These are phyloP conservation scores for Aselliscus stoliczkanus DNA, from an alignment of 2,797 vertebrate genomes.

Conservation along the genomic window DNA sequence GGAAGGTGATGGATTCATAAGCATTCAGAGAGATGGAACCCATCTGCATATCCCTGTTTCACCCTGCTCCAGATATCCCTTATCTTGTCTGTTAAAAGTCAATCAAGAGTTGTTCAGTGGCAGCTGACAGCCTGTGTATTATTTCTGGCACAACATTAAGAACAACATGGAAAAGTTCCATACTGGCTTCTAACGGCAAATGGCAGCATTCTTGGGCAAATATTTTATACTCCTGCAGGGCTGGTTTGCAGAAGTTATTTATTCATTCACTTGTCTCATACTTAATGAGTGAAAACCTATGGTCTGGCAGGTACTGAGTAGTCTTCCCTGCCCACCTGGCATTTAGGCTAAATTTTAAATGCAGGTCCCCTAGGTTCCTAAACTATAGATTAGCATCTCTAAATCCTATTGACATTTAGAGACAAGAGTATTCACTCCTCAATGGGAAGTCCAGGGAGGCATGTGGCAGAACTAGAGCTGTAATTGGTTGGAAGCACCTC, in stretches of 20 bases:
- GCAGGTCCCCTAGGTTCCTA: neutral
- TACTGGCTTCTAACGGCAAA: neutral
- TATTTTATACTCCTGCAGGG: neutral
- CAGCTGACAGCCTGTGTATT: neutral
- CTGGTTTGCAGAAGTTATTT: neutral
- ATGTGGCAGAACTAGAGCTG: neutral
- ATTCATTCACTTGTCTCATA: neutral
- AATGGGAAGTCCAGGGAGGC: neutral
- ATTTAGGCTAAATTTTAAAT: neutral
- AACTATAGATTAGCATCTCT: neutral
- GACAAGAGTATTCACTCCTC: neutral
- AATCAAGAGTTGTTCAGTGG: neutral
- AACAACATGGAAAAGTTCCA: conserved; percentile 1
- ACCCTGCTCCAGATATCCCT: neutral
- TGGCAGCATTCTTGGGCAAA: neutral
- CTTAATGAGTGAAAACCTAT: neutral
- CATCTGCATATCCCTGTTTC: neutral
- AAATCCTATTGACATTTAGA: neutral
- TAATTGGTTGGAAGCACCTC: neutral
- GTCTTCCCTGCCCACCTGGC: neutral
- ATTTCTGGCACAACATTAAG: conserved; percentile 35
- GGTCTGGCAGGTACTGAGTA: neutral
- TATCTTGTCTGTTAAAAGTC: conserved; percentile 16
- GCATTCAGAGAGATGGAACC: neutral
- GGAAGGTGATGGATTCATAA: neutral